Base-by-base conservation (phyloP, 37 sponge, comb jelly and placozoan species). In the Cladorhizidae sp. region DNA sequence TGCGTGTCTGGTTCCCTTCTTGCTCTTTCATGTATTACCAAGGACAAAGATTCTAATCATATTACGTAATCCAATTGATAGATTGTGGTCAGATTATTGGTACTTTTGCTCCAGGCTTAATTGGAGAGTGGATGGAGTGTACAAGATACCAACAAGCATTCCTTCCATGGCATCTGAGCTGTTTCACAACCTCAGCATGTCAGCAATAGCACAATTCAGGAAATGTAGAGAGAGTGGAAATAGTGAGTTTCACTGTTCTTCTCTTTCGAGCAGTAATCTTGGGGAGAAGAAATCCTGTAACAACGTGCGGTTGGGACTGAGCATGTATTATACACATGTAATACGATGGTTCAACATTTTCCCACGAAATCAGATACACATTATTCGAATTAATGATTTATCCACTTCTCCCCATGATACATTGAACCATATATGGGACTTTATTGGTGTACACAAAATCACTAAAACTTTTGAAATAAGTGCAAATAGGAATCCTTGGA, bases 51-150 rank as follows among this genome's bases (percentile, higher is more conserved):
- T 82, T 35, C 61, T 88, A 12, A 49, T 81, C 9, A 88, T 82
- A 14, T 43, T 88, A 64, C 70, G 88, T 23, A 61, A 88, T 69
- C 88, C 88, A 11, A 63, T 77, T 7, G 71, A 82, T 0, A 57
- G 88, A 73, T 55, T 82, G 36, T 88, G 64, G 64, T 88, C 88
- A 22, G 88, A 82, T 76, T 88, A 40, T 62, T 62, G 74, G 72
- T 88, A 82, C 65, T 88, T 82, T 61, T 72, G 76, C 38, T 64
- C 82, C 0, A 59, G 67, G 14, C 26, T 32, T 15, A 36, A 43
- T 21, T 73, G 74, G 74, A 71, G 42, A 51, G 58, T 28, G 40
- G 23, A 62, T 73, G 45, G 38, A 17, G 26, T 15, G 9, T 31
- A 36, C 18, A 31, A 23, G 0, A 39, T 82, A 33, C 83, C 83